Percentiles rank a stretch among this genome's conserved stretches.
Evolutionary conservation across 2,113 vertebrate species (phyloP).

Genomic region (Propithecus coquereli): DNA sequence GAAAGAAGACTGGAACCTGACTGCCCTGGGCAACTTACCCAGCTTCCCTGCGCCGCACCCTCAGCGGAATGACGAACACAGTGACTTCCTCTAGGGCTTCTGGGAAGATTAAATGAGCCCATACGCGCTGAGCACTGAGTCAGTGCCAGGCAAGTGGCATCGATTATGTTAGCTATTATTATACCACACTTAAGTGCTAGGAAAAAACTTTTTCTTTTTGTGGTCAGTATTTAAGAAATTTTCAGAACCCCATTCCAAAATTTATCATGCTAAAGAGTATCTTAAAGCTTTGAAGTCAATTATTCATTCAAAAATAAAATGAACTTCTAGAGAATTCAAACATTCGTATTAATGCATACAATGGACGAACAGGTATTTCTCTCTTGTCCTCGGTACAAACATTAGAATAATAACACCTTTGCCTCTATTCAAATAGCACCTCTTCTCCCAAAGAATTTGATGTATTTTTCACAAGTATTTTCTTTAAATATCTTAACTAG

Average conservation of each 20-base stretch:
- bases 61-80: neutral
- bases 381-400: neutral
- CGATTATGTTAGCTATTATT: neutral
- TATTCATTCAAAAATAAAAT: conserved; percentile 28
- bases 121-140: rapidly evolving
- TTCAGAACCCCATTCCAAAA: neutral
- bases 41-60: neutral
- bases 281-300: conserved; percentile 15
- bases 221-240: neutral
- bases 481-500: conserved; percentile 60
- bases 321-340: conserved; percentile 29
- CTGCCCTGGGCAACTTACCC: neutral
- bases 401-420: neutral
- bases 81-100: rapidly evolving
- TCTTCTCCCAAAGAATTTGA: neutral
- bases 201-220: neutral
- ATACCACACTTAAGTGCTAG: neutral
- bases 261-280: neutral
- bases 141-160: neutral
- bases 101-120: neutral
- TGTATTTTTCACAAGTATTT: conserved; percentile 51
- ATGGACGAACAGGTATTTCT: neutral
- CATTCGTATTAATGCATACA: neutral
- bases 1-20: neutral
- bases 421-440: neutral